phyloP scores from a whole-genome alignment of 2,113 vertebrate genomes.

The Brienomyrus brachyistius region DNA sequence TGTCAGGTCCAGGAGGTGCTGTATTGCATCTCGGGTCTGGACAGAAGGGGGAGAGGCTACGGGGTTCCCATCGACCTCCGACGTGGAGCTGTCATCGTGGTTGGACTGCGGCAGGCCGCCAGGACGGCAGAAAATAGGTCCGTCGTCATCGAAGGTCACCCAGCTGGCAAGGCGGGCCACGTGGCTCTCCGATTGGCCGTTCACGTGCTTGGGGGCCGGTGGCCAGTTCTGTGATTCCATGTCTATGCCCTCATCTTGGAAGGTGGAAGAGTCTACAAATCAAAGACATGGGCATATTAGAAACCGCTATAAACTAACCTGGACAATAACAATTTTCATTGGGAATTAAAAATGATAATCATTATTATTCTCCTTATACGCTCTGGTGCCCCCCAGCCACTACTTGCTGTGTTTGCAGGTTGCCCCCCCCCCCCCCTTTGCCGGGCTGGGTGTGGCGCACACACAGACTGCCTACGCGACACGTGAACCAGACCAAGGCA shows the following conservation, averaged over 20 bases:
- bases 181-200: constrained; percentile 54
- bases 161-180: constrained; percentile 69
- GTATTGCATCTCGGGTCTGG: constrained; percentile 64
- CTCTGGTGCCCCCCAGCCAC: background rate
- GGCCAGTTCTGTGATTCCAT: constrained; percentile 70
- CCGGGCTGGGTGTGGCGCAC: background rate
- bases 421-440: background rate
- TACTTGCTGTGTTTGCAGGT: background rate
- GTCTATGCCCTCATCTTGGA: constrained; percentile 74
- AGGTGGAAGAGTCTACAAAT: constrained; percentile 63
- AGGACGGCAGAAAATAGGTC: constrained; percentile 40
- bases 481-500: background rate
- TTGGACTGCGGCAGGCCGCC: constrained; percentile 46
- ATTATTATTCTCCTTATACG: background rate
- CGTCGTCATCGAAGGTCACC: constrained; percentile 80
- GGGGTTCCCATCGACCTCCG: constrained; percentile 42
- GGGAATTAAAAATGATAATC: background rate
- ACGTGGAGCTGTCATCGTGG: constrained; percentile 22
- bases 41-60: constrained; percentile 41
- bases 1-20: constrained; percentile 62
- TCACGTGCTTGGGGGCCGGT: constrained; percentile 51
- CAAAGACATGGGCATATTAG: background rate
- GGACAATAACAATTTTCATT: background rate
- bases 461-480: background rate
- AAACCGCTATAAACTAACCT: background rate